Base-by-base conservation (phyloP, 2,797 vertebrate species). In the Sebastes iracundus region DNA sequence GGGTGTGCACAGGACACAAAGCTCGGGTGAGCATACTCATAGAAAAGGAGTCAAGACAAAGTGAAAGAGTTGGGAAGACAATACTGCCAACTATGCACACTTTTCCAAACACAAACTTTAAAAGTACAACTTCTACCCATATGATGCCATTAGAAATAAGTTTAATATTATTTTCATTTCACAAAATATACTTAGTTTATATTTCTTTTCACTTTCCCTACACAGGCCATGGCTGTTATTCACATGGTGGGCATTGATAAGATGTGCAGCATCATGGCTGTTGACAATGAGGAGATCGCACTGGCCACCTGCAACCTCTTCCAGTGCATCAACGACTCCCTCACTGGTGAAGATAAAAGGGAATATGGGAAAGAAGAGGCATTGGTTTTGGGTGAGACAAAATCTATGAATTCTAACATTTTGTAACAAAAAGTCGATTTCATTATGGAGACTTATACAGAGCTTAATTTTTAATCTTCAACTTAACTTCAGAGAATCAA, bases 1-100 rank as follows among this genome's bases (percentile, higher is more conserved):
- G 96, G 89, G 97, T 99, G 97, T 98, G 98, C 88, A 96, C 96
- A 1, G 97, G 97, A 72, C 99, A 99, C 87, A 96, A 95, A 87
- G 97, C 98, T 23, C 94, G 98, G 89, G 98, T 99, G 84, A 96
- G 97, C 3, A 30, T 61, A 25, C 12, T 27, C 22, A 16, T 7
- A 55, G 20, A 59, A 68, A 71, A 53, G 1, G 7, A 75, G 42
- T 69, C 27, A 64, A 60, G 23, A 23, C 5, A 25, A 59, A 74
- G 6, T n/a, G 16, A 79, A 27, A 62, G 5, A 28, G 20, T 22
- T 33, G 52, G 16, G 11, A 28, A 69, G 32, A 11, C 18, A 68
- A 27, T 1, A 0, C 56, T 32, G 14, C 16, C 32, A 56, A 32
- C 16, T 30, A 11, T 72, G 28, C 6, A 52, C 13, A n/a, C 2